phyloP scores from a whole-genome alignment of 2,797 vertebrate genomes.

The Argyrosomus regius region DNA sequence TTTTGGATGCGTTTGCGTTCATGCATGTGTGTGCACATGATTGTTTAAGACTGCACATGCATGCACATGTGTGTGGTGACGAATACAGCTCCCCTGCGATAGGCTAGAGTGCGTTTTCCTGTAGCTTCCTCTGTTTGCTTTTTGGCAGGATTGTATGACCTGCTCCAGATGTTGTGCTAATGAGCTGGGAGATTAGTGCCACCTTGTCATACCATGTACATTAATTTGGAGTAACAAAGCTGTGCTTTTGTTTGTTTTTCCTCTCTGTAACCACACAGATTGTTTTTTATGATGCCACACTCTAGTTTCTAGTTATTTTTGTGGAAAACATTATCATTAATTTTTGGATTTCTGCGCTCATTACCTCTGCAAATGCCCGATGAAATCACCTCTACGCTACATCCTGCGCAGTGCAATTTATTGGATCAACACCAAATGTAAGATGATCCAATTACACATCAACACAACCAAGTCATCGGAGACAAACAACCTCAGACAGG shows the following conservation, averaged over 20 bases:
- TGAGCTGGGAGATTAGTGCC: constrained; percentile 67
- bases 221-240: constrained; percentile 52
- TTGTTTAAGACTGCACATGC: constrained; percentile 32
- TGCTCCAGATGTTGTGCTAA: constrained; percentile 74
- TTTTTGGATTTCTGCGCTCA: background rate
- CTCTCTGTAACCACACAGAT: background rate
- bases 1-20: background rate
- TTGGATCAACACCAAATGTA: constrained; percentile 22
- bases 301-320: background rate
- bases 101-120: constrained; percentile 48
- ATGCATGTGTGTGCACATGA: constrained; percentile 19
- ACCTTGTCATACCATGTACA: constrained; percentile 58
- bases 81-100: constrained; percentile 48
- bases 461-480: constrained; percentile 19
- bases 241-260: constrained; percentile 12
- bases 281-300: background rate
- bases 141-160: constrained; percentile 66
- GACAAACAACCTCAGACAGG: constrained; percentile 19
- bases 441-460: constrained; percentile 35
- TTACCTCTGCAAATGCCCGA: background rate
- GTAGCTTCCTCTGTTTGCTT: constrained; percentile 58
- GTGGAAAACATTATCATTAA: background rate
- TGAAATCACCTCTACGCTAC: constrained; percentile 5
- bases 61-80: constrained; percentile 30
- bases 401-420: constrained; percentile 4